phyloP scores from a whole-genome alignment of 2,888 invertebrate genomes.

The Lasioglossum vierecki region DNA sequence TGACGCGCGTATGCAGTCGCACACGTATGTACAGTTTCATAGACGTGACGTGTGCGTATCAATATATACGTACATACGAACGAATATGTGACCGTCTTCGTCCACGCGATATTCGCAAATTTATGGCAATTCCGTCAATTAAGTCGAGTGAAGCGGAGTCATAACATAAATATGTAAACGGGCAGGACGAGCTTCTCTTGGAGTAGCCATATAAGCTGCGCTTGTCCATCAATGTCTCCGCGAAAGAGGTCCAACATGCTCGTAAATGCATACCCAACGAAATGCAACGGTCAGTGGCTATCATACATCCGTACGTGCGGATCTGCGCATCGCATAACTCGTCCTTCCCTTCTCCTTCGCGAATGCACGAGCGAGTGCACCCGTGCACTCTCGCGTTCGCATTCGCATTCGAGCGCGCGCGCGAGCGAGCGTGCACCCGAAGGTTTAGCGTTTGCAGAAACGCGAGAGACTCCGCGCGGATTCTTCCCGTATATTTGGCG shows the following conservation, averaged over 20 bases:
- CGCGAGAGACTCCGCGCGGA: conserved; percentile 12
- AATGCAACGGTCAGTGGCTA: conserved; percentile 79
- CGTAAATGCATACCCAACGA: conserved; percentile 79
- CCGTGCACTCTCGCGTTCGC: background rate
- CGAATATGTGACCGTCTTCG: conserved; percentile 26
- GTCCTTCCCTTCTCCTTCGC: conserved; percentile 28
- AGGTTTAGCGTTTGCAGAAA: conserved; percentile 56
- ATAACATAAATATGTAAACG: conserved; percentile 84
- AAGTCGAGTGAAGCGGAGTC: conserved; percentile 81
- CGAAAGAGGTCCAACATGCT: conserved; percentile 77
- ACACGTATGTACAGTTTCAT: background rate
- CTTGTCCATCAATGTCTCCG: conserved; percentile 84
- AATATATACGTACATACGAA: background rate
- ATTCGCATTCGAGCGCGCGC: background rate
- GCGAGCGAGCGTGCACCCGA: conserved; percentile 12
- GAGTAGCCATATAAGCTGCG: conserved; percentile 81
- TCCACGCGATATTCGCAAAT: conserved; percentile 80
- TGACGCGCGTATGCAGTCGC: background rate
- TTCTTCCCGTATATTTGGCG: conserved; percentile 54
- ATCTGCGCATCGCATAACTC: conserved; percentile 68
- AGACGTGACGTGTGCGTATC: background rate
- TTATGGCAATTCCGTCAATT: conserved; percentile 83
- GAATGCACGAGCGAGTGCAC: conserved; percentile 4
- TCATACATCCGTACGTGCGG: conserved; percentile 75
- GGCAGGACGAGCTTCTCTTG: conserved; percentile 74